phyloP scores from a whole-genome alignment of 2,797 vertebrate species.

The Triplophysa yarkandensis region DNA sequence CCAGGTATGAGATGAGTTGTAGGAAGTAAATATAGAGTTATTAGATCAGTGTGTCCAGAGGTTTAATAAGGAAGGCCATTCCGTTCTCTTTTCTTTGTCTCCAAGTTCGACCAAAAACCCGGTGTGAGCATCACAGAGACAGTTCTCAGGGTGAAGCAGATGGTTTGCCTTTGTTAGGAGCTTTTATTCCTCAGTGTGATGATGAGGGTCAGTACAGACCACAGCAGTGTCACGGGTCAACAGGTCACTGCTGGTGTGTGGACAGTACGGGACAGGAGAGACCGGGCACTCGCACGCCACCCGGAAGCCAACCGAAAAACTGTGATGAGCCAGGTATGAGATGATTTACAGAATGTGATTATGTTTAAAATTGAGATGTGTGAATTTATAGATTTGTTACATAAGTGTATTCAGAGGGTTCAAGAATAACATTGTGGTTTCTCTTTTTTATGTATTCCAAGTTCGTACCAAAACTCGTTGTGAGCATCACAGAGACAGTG shows the following conservation, averaged over 20 bases:
- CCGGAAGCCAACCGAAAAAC: slow-evolving; percentile 59
- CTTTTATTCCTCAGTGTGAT: slow-evolving; percentile 71
- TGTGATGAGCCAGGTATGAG: slow-evolving; percentile 74
- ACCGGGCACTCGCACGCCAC: slow-evolving; percentile 67
- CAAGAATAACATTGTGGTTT: not conserved
- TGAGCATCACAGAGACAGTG: slow-evolving; percentile 59
- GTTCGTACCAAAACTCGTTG: slow-evolving; percentile 55
- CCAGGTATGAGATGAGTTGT: slow-evolving; percentile 65
- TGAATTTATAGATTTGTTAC: no score
- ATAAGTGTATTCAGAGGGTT: not conserved
- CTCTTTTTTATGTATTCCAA: not conserved
- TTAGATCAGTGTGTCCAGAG: no score
- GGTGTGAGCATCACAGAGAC: slow-evolving; percentile 62
- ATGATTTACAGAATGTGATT: slow-evolving; percentile 54
- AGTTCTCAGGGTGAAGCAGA: slow-evolving; percentile 22
- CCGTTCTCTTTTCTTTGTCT: no score
- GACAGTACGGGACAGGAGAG: slow-evolving; percentile 72
- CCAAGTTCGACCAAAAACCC: slow-evolving; percentile 48
- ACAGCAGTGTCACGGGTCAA: slow-evolving; percentile 78
- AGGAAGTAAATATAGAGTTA: no score
- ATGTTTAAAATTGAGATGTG: not conserved
- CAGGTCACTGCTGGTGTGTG: slow-evolving; percentile 85
- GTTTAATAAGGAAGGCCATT: no score
- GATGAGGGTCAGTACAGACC: slow-evolving; percentile 73
- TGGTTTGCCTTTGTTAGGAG: slow-evolving; percentile 11